A percentile compares a stretch with the other conserved stretches of the same genome.
phyloP scores from a whole-genome alignment of 1,140 invertebrate genomes.

The Drosophila erecta region DNA sequence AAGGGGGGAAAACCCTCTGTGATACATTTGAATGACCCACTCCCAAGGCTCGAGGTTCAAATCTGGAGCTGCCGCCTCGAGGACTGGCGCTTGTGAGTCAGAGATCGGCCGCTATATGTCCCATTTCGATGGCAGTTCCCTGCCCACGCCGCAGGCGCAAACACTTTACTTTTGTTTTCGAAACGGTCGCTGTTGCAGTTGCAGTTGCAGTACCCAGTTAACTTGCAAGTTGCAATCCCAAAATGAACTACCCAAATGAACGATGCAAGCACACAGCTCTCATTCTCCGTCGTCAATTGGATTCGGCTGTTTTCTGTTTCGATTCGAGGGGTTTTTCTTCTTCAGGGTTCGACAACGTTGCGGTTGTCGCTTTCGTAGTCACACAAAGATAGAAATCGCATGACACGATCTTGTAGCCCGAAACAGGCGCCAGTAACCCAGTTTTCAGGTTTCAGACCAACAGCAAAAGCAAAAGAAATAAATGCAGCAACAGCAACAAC shows the following conservation, averaged over 20 bases:
- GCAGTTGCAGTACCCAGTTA: conserved; percentile 26
- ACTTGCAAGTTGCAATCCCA: conserved; percentile 18
- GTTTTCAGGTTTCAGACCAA: conserved; percentile 73
- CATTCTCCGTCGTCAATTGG: conserved; percentile 50
- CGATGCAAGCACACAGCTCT: conserved; percentile 44
- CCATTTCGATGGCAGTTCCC: conserved; percentile 44
- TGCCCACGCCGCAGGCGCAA: conserved; percentile 58
- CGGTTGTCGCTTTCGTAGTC: conserved; percentile 60
- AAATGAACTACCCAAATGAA: conserved; percentile 21
- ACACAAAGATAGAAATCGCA: conserved; percentile 81
- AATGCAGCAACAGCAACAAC: conserved; percentile 16
- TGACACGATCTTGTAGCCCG: conserved; percentile 83
- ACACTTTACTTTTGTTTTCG: conserved; percentile 81
- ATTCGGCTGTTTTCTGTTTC: conserved; percentile 9
- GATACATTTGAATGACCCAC: conserved; percentile 52
- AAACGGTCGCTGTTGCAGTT: conserved; percentile 38
- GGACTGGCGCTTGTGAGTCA: conserved; percentile 65
- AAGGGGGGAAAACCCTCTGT: conserved; percentile 32
- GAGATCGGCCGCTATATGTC: conserved; percentile 66
- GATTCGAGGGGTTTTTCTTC: conserved; percentile 64
- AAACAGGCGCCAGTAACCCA: conserved; percentile 83
- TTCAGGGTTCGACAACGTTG: conserved; percentile 62
- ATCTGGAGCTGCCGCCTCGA: conserved; percentile 47
- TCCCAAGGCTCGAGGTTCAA: conserved; percentile 45
- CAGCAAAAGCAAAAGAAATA: conserved; percentile 15